phyloP scores from a whole-genome alignment of 2,113 vertebrate species.

The Casuarius casuarius region DNA sequence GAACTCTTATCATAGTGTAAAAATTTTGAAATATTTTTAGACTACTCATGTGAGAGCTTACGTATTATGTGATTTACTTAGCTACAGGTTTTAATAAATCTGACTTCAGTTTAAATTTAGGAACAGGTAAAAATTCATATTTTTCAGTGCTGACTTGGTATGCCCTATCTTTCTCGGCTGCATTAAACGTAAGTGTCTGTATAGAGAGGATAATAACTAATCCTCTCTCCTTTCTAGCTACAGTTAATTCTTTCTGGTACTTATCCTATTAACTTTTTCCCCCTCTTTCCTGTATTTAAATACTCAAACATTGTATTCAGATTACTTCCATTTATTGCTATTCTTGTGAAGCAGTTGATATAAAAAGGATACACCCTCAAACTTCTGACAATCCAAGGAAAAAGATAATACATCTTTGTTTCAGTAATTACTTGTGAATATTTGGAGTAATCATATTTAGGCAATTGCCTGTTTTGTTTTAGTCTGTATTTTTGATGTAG shows the following conservation, averaged over 20 bases:
- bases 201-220: conserved; percentile 69
- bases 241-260: conserved; percentile 63
- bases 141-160: neutral
- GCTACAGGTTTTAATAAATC: conserved; percentile 24
- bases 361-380: conserved; percentile 1
- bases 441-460: conserved; percentile 4
- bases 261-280: conserved; percentile 62
- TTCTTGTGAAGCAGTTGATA: conserved; percentile 1
- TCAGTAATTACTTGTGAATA: conserved; percentile 14
- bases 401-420: neutral
- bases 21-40: neutral
- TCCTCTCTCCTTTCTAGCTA: conserved; percentile 46
- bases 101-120: conserved; percentile 50
- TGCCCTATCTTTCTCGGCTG: conserved; percentile 39
- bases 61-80: conserved; percentile 33
- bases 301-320: conserved; percentile 32
- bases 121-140: neutral
- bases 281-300: conserved; percentile 51
- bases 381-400: neutral
- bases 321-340: conserved; percentile 45
- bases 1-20: neutral
- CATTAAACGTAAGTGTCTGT: conserved; percentile 46
- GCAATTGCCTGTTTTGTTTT: neutral
- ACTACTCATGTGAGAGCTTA: neutral
- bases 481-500: neutral